Conservation (phyloP, 2,113 vertebrate species). For the Eulacestoma nigropectus region DNA sequence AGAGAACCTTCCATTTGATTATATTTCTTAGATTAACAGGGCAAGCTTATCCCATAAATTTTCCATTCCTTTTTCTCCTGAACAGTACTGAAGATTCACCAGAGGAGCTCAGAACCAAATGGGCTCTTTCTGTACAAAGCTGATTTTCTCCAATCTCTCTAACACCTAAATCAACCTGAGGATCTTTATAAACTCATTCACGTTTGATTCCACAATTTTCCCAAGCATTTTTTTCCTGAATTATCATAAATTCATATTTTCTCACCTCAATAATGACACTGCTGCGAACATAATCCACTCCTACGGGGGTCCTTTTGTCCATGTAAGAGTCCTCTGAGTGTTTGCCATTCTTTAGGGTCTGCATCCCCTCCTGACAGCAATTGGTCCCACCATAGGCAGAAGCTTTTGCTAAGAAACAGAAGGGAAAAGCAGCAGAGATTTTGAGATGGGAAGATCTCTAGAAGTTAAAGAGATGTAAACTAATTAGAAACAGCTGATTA, state of each 20-base stretch:
- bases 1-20: background rate
- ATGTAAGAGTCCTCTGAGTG: constrained; percentile 59
- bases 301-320: constrained; percentile 72
- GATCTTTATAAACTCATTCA: background rate
- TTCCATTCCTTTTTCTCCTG: background rate
- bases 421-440: background rate
- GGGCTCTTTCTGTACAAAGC: background rate
- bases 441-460: background rate
- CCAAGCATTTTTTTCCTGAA: background rate
- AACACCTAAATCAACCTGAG: background rate
- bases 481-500: background rate
- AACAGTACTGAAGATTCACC: background rate
- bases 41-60: background rate
- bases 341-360: constrained; percentile 66
- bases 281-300: constrained; percentile 79
- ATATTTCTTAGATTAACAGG: background rate
- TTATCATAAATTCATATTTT: background rate
- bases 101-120: background rate
- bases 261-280: constrained; percentile 85
- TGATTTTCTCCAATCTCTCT: background rate
- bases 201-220: accelerated
- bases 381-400: constrained; percentile 80
- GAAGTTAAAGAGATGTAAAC: background rate
- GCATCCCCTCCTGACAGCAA: constrained; percentile 79
- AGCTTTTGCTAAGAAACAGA: constrained; percentile 76